Conservation (phyloP, 1,140 invertebrate species). For the Bradynema listronoti region DNA sequence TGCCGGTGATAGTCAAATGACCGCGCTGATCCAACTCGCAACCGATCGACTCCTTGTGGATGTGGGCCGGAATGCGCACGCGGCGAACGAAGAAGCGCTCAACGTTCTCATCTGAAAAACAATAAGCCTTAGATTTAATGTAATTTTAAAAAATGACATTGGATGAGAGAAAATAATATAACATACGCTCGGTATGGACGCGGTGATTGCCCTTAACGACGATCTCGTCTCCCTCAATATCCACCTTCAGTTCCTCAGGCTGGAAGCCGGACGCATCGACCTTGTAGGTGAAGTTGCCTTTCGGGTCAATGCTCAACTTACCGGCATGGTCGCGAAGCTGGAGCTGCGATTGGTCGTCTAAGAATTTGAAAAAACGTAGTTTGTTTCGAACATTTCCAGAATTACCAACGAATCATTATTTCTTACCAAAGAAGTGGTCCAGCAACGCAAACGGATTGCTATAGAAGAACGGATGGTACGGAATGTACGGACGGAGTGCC, state of each 20-base stretch:
- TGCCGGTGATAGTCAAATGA: neutral
- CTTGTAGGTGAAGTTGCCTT: conserved; percentile 5
- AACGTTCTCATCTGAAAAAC: conserved; percentile 5
- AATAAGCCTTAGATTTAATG: neutral
- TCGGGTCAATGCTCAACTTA: neutral
- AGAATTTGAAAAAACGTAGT: too few species aligned
- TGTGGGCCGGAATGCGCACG: conserved; percentile 1
- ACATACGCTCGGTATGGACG: neutral
- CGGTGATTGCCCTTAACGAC: conserved; percentile 1
- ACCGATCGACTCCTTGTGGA: conserved; percentile 1
- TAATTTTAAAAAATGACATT: neutral
- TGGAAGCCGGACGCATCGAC: conserved; percentile 9
- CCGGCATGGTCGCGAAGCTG: conserved; percentile 2
- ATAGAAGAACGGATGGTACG: too few species aligned
- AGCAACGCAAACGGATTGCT: too few species aligned
- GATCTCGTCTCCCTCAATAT: conserved; percentile 9
- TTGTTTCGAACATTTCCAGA: too few species aligned
- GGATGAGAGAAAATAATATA: neutral
- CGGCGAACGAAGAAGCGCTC: neutral
- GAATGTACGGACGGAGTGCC: too few species aligned
- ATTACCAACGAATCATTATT: too few species aligned
- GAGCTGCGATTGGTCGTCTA: too few species aligned
- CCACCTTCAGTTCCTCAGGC: conserved; percentile 5
- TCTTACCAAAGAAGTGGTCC: too few species aligned
- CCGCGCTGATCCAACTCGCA: conserved; percentile 5